Base-by-base conservation (phyloP, 2,113 vertebrate genomes). In the Platichthys stellatus region DNA sequence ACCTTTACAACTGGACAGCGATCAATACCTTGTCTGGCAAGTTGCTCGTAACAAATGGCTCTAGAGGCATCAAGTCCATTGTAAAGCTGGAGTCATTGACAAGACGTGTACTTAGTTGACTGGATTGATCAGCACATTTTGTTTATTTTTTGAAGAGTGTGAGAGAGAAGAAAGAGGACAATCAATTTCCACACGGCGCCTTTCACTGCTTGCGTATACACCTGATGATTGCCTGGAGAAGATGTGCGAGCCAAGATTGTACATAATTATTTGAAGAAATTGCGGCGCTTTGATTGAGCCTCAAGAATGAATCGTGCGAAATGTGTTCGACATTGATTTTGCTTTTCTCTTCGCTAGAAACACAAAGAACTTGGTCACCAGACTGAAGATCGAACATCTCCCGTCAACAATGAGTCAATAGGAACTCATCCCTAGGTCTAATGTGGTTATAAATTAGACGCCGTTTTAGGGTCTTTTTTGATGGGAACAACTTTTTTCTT, bases 221-320 rank as follows among this genome's bases (percentile, higher is more conserved):
- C 65, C 89, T 91, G 47, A 3, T 81, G 89, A 94, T 85, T 89
- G 88, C 92, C 57, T 66, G 78, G 40, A 49, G 88, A 81, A 89
- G 79, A 82, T 59, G 80, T 83, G 88, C 87, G 77, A 84, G 86
- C 75, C 88, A 80, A 94, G 91, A 96, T 96, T 94, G 94, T 92
- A 95, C 93, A 89, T 96, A 96, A 97, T 97, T 96, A 95, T 95
- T 95, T 94, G 82, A 86, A 93, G 80, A 96, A 96, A 97, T 96
- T 96, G 95, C 94, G 23, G 84, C 76, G 79, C 91, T 94, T 93
- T 84, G 94, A 96, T 95, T 88, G 95, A 96, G 93, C 90, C 89
- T 85, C 76, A 91, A 92, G 95, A 94, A 95, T 92, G 92, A 95
- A 90, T 94, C 83, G 79, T 86, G 89, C 94, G 91, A 93, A 95